Evolutionary conservation across 2,888 invertebrate species (phyloP).

Genomic region (Cheilosia urbana): DNA sequence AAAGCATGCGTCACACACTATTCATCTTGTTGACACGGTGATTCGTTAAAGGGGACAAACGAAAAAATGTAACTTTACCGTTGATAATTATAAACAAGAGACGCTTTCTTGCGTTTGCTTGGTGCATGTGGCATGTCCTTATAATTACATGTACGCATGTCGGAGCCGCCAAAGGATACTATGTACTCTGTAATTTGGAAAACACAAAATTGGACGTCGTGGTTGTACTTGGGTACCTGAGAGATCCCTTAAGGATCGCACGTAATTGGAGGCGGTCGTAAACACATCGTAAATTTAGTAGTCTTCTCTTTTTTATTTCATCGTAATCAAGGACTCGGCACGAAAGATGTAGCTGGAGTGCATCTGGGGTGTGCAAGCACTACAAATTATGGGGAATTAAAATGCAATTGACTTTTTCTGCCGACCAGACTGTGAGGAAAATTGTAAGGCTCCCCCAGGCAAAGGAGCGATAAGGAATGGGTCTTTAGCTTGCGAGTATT

Average conservation of each 20-base stretch:
- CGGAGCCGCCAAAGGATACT: constrained; percentile 46
- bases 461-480: neutral
- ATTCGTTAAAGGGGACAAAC: constrained; percentile 13
- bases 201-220: neutral
- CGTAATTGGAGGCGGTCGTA: constrained; percentile 69
- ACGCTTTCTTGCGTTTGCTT: constrained; percentile 1
- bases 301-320: neutral
- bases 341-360: constrained; percentile 5
- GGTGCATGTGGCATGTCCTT: constrained; percentile 48
- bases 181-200: constrained; percentile 36
- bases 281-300: constrained; percentile 68
- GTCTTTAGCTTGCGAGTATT: neutral
- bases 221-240: neutral
- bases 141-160: constrained; percentile 37
- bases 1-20: constrained; percentile 2
- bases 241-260: constrained; percentile 13
- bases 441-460: neutral
- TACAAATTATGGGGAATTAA: constrained; percentile 63
- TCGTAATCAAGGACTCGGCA: neutral
- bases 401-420: constrained; percentile 46
- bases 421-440: neutral
- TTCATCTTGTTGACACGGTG: constrained; percentile 54
- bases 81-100: constrained; percentile 19
- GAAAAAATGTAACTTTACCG: constrained; percentile 20
- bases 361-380: constrained; percentile 14